Evolutionary conservation across 2,888 invertebrate genomes (phyloP), one percentile per base, ranked within the genome.

Genomic region (Smittia sp.): DNA sequence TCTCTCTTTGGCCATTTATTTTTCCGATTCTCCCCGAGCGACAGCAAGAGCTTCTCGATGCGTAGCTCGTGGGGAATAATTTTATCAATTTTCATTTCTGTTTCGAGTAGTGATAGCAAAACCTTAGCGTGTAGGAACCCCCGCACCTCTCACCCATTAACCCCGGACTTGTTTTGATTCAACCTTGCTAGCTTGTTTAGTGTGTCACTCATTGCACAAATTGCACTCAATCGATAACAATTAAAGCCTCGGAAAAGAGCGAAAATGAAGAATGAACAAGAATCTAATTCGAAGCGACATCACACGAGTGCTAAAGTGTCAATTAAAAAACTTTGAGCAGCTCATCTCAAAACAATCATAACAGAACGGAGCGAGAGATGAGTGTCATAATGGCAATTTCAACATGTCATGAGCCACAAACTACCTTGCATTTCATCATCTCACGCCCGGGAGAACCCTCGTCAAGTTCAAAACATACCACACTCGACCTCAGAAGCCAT

Each of bases 141-240:
- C 11, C 15, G n/a, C n/a, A n/a, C n/a, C n/a, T n/a, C n/a, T 15
- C 46, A 15, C 11, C 46, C 46, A 46, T 15, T 32, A 32, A 46
- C 46, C 46, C 15, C 46, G 46, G 15, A 11, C 46, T 46, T 46
- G 3, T 46, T 15, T 46, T 46, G 15, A n/a, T 46, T 46, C 46
- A 46, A 46, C 46, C 46, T 46, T 46, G 46, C 15, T 13, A 46
- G 46, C 46, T n/a, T 46, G 15, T 46, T 46, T 46, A 46, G 46
- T 46, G 46, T 46, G 46, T 46, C 46, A 46, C 46, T 46, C 46
- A 46, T n/a, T 46, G 46, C 46, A 46, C 11, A 46, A 15, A 46
- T 46, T 46, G 46, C 46, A 46, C 15, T 46, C n/a, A 46, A 46
- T 46, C 46, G 15, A 46, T 46, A 46, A 15, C 46, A 46, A 46